Evolutionary conservation across 2,113 vertebrate genomes (phyloP).

Genomic region (Steatornis caripensis): DNA sequence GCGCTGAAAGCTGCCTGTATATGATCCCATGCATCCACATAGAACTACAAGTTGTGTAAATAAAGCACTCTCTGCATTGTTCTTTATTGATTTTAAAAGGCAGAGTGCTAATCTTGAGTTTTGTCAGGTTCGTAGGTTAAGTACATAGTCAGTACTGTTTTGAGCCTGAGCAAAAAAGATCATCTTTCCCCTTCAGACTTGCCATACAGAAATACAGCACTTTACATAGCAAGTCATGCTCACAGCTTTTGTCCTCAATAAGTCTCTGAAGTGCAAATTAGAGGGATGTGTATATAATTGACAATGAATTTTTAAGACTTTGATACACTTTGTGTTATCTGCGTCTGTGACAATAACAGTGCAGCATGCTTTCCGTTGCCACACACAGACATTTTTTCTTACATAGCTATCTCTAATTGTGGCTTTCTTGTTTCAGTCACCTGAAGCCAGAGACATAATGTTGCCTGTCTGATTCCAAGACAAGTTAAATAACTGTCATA

Average conservation of each 20-base stretch:
- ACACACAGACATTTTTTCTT: neutral
- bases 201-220: neutral
- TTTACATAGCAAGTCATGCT: neutral
- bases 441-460: neutral
- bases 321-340: neutral
- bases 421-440: neutral
- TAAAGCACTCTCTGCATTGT: neutral
- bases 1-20: neutral
- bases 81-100: neutral
- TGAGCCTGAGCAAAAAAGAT: neutral
- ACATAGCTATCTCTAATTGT: neutral
- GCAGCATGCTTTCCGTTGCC: neutral
- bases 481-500: slow-evolving; percentile 23
- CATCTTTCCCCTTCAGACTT: neutral
- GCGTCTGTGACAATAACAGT: neutral
- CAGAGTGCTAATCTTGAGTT: neutral
- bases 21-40: fast-evolving
- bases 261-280: slow-evolving; percentile 1
- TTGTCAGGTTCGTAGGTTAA: neutral
- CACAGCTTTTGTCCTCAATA: neutral
- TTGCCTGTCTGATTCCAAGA: neutral
- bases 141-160: neutral
- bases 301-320: slow-evolving; percentile 10
- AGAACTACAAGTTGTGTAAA: neutral
- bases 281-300: neutral